Conservation (phyloP, 1,140 invertebrate genomes). For the Metaphire vulgaris region DNA sequence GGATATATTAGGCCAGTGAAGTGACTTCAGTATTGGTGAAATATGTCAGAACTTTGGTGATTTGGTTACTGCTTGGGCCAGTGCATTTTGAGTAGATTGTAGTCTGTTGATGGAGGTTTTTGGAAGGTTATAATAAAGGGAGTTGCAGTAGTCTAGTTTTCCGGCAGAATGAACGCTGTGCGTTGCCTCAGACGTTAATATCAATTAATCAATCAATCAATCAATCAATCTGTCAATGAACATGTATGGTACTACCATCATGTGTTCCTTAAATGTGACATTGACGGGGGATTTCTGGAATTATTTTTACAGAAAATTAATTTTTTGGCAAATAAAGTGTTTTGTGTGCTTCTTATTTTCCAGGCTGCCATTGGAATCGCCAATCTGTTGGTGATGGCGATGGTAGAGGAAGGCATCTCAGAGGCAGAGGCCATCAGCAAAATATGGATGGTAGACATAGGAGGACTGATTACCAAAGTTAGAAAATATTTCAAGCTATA, state of each 20-base stretch:
- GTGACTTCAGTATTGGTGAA: too few relatives aligned
- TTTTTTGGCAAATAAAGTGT: background rate
- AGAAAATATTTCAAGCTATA: background rate
- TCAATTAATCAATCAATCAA: too few relatives aligned
- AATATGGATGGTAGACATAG: constrained; percentile 65
- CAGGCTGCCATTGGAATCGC: constrained; percentile 79
- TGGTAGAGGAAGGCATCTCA: constrained; percentile 70
- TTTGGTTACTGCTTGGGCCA: too few relatives aligned
- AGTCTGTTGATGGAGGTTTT: too few relatives aligned
- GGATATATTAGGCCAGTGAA: too few relatives aligned
- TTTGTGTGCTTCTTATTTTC: constrained; percentile 11
- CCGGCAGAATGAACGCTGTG: background rate
- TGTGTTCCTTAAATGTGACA: background rate
- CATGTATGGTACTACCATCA: too few relatives aligned
- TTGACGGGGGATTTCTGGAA: background rate
- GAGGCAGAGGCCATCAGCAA: constrained; percentile 69
- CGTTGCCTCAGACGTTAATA: too few relatives aligned
- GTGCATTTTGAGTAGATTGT: too few relatives aligned
- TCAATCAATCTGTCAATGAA: too few relatives aligned
- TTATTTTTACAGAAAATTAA: background rate
- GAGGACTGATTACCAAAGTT: constrained; percentile 49
- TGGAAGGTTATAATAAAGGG: too few relatives aligned
- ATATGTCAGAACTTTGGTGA: too few relatives aligned
- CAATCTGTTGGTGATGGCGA: constrained; percentile 74
- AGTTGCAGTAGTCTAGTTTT: background rate